Conservation (phyloP, 2,797 vertebrate genomes). For the Eospalax fontanierii region DNA sequence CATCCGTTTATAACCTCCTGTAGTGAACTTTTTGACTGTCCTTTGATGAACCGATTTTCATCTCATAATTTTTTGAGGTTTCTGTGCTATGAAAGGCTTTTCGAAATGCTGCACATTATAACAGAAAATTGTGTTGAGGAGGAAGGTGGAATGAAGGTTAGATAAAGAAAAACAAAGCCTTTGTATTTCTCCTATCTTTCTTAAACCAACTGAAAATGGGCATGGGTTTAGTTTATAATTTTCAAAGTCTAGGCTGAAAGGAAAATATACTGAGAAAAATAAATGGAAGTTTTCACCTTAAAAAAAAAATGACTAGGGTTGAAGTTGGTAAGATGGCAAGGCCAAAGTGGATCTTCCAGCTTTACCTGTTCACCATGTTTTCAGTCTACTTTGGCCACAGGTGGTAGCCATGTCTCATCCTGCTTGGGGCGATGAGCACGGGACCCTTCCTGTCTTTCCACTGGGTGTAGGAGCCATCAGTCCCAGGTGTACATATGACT, state of each 20-base stretch:
- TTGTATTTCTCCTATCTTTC: slow-evolving; percentile 21
- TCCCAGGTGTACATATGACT: background rate
- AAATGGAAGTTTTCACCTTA: slow-evolving; percentile 61
- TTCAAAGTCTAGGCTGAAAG: slow-evolving; percentile 43
- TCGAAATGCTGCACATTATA: slow-evolving; percentile 53
- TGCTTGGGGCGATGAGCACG: background rate
- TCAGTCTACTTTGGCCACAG: background rate
- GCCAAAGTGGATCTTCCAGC: background rate
- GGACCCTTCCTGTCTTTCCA: background rate
- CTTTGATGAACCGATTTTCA: slow-evolving; percentile 71
- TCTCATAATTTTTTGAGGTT: slow-evolving; percentile 46
- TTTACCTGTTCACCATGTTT: background rate
- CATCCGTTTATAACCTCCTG: slow-evolving; percentile 52
- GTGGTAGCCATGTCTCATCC: background rate
- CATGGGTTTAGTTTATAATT: slow-evolving; percentile 59
- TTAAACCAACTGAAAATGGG: slow-evolving; percentile 45
- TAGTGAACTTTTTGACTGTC: slow-evolving; percentile 27
- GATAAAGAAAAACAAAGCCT: slow-evolving; percentile 37
- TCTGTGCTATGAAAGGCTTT: slow-evolving; percentile 36
- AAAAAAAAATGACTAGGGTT: background rate
- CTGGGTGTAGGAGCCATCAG: background rate
- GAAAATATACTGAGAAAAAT: slow-evolving; percentile 25
- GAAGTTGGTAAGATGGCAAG: background rate
- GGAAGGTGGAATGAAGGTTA: slow-evolving; percentile 36
- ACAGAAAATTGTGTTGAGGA: slow-evolving; percentile 44